These are phyloP conservation scores for Pseudopleuronectes americanus DNA, from an alignment of 2,797 vertebrate species.

Conservation along the genomic window DNA sequence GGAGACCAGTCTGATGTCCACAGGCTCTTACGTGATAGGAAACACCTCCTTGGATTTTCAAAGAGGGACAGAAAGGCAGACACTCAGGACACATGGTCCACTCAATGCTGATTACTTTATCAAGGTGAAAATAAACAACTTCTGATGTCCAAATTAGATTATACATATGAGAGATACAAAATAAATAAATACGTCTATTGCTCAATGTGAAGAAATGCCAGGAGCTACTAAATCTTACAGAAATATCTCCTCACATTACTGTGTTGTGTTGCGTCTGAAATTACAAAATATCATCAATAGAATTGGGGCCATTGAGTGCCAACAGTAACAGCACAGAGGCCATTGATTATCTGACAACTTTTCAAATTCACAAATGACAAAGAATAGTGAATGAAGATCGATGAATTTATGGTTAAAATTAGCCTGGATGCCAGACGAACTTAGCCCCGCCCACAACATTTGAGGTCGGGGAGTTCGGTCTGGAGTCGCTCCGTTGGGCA, in stretches of 20 bases:
- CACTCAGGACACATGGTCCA: constrained; percentile 86
- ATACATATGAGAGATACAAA: constrained; percentile 4
- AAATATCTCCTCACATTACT: too few relatives aligned
- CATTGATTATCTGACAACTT: not conserved
- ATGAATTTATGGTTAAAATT: not conserved
- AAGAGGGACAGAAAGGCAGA: constrained; percentile 85
- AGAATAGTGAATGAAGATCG: not conserved
- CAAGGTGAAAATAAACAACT: constrained; percentile 83
- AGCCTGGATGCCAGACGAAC: too few relatives aligned
- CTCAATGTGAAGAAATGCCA: too few relatives aligned
- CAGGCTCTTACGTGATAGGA: constrained; percentile 86
- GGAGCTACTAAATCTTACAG: too few relatives aligned
- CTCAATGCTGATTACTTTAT: constrained; percentile 90
- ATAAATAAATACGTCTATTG: too few relatives aligned
- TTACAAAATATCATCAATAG: too few relatives aligned
- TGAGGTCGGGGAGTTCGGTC: too few relatives aligned
- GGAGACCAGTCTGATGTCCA: constrained; percentile 83
- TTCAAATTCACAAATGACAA: not conserved
- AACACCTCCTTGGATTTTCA: constrained; percentile 92
- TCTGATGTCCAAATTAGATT: not conserved
- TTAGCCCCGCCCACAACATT: too few relatives aligned
- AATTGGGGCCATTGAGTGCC: too few relatives aligned
- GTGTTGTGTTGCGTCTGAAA: too few relatives aligned
- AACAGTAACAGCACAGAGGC: not conserved
- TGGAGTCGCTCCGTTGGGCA: too few relatives aligned